Base-by-base conservation (phyloP, 2,113 vertebrate species). In the Calyptommatus sinebrachiatus region DNA sequence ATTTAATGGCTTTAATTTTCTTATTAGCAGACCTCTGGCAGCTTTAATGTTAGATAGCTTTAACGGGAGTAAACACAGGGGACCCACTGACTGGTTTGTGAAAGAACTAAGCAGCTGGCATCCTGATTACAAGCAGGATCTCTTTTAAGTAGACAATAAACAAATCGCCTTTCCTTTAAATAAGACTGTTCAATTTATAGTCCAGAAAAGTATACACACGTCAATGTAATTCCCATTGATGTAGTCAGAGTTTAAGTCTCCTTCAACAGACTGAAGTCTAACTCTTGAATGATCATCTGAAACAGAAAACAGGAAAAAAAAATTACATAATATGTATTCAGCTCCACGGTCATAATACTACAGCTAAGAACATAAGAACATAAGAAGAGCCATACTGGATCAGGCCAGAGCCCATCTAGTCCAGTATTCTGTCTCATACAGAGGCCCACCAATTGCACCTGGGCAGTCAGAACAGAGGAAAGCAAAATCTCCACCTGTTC, bases 191-290 rank as follows among this genome's bases (percentile, higher is more conserved):
- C 79, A 48, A 45, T 81, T 84, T 87, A 76, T 67, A 73, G 83
- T 80, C 24, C 80, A 9, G 67, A 85, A 80, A 57, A 86, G 86
- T 85, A 93, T 96, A 99, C 98, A 83, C 96, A 99, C 98, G 94
- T 99, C 97, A 80, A 99, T 96, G 78, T 98, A 99, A 95, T 98
- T 99, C 93, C 97, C 98, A 92, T 99, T 99, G 96, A 99, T 99
- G 90, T 99, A 99, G 95, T 99, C 98, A 1, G 98, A 99, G 94
- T 95, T 97, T 90, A 96, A 95, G 88, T 98, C 97, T 80, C 97
- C 98, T 95, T 99, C 98, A 92, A 97, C 91, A 82, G 95, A 95
- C 92, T 99, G 98, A 85, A 99, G 92, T 86, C 98, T 96, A 92
- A 99, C 98, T 85, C 98, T 95, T 90, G 98, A 99, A 93, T 99